Evolutionary conservation across 1,140 invertebrate genomes (phyloP).

Genomic region (Drosophila eugracilis): DNA sequence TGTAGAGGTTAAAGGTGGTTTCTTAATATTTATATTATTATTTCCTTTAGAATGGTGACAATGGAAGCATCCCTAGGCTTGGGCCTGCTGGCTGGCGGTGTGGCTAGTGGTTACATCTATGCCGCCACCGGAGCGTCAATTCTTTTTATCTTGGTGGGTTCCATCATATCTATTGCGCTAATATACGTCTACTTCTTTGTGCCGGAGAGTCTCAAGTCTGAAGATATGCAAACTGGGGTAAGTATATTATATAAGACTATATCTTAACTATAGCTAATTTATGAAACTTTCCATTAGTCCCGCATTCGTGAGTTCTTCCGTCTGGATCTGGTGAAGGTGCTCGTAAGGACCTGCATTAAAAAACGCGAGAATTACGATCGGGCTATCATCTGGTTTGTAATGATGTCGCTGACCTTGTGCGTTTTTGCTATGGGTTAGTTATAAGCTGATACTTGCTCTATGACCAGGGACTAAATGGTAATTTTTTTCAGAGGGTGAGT

Average conservation of each 20-base stretch:
- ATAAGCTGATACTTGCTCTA: too few species aligned
- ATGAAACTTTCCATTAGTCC: constrained; percentile 20
- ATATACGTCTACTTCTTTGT: constrained; percentile 75
- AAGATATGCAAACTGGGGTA: constrained; percentile 61
- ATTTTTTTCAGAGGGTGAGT: constrained; percentile 75
- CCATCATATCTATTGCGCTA: constrained; percentile 53
- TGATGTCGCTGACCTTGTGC: constrained; percentile 86
- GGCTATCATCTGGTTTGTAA: constrained; percentile 87
- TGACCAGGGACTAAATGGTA: neutral
- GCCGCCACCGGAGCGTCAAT: constrained; percentile 44
- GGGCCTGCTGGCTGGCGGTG: constrained; percentile 87
- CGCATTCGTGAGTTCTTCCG: constrained; percentile 86
- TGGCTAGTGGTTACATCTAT: constrained; percentile 85
- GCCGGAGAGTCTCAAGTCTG: constrained; percentile 66
- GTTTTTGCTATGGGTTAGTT: constrained; percentile 85
- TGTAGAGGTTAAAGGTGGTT: neutral
- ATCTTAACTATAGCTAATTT: neutral
- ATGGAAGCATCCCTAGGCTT: constrained; percentile 86
- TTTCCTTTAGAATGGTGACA: constrained; percentile 86
- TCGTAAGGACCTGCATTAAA: constrained; percentile 87
- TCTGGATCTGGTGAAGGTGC: constrained; percentile 86
- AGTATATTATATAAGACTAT: neutral
- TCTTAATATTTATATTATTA: too few species aligned
- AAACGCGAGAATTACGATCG: constrained; percentile 87
- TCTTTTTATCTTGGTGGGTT: constrained; percentile 50